Base-by-base conservation (phyloP, 2,113 vertebrate species). In the Tylochromis polylepis region DNA sequence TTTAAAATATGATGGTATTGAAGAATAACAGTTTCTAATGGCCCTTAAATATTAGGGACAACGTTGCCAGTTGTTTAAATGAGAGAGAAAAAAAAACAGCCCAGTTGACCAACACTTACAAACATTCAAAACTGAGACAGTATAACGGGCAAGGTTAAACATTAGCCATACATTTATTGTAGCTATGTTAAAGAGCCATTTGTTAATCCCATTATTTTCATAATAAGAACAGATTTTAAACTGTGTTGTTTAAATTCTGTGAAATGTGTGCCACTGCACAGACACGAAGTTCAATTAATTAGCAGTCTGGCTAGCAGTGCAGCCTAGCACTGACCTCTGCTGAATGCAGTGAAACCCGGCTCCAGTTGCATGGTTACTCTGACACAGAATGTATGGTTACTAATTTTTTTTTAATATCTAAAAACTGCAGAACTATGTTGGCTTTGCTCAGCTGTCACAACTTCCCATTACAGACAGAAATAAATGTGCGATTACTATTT, bases 301-400 rank as follows among this genome's bases (percentile, higher is more conserved):
- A 49, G 43, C 70, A 49, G 8, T 12, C 5, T 31, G 3, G 6
- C 43, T 75, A 51, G 70, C 70, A 75, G 15, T 49, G 43, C 43
- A 20, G 70, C 9, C 24, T 75, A 75, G 70, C 43, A 6, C 46
- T 24, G n/a, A 11, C 1, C 0, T 3, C 8, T 59, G 31, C 15
- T 31, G 15, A 60, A 10, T 0, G 41, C 12, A 11, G 41, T 11
- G 1, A 60, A 8, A 60, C 29, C 1, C 15, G 4, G n/a, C 0
- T 10, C 24, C 65, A 20, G 16, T 8, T 53, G 18, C 2, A 29
- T 18, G 22, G 67, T 29, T 75, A 29, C 70, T 11, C 67, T 20
- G 43, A 51, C 43, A 29, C 43, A 72, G 41, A 27, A 11, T 18
- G 1, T 29, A 0, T 0, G 27, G 49, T 24, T 29, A 49, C 70